These are phyloP conservation scores for Catharus ustulatus DNA, from an alignment of 2,797 vertebrate species.

Conservation along the genomic window DNA sequence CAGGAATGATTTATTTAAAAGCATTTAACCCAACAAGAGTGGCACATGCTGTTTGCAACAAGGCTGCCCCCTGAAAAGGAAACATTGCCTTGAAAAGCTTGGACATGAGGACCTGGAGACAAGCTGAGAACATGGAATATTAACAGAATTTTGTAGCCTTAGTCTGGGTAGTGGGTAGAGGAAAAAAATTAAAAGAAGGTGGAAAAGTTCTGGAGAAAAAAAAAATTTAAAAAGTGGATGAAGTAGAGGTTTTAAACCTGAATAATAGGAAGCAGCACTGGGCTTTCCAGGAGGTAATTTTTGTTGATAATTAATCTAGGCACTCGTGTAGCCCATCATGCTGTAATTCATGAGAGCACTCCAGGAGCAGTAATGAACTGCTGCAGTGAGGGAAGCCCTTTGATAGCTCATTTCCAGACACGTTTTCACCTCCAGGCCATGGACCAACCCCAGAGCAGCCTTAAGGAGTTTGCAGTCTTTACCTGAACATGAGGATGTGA, in stretches of 20 bases:
- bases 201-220: neutral
- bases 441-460: neutral
- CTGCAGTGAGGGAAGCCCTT: conserved; percentile 6
- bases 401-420: neutral
- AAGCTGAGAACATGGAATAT: conserved; percentile 2
- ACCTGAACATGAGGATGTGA: neutral
- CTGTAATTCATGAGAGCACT: neutral
- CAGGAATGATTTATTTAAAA: conserved; percentile 59
- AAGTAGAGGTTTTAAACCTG: neutral
- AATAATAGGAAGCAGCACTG: neutral
- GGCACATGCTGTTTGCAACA: conserved; percentile 32
- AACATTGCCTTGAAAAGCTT: neutral
- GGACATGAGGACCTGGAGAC: neutral
- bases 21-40: conserved; percentile 20
- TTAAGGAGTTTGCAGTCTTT: neutral
- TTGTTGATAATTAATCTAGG: conserved; percentile 42
- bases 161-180: neutral
- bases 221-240: neutral
- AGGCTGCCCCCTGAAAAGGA: conserved; percentile 30
- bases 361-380: neutral
- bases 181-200: neutral
- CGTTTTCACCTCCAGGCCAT: neutral
- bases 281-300: conserved; percentile 33
- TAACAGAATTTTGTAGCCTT: neutral
- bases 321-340: neutral